Conservation (phyloP, 2,888 invertebrate genomes). For the Chrysolina oricalcia region DNA sequence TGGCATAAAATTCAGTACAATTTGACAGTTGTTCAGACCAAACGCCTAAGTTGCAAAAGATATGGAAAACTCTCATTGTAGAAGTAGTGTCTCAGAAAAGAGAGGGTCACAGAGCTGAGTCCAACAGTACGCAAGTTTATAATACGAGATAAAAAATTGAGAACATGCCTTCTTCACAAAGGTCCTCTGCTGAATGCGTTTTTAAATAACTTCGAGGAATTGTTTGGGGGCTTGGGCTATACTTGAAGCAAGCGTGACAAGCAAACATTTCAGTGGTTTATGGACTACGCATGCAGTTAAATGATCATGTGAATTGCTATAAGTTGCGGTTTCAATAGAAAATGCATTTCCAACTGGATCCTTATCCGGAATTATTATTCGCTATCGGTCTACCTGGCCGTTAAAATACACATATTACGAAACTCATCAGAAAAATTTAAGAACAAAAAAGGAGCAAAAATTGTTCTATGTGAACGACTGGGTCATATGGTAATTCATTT, state of each 20-base stretch:
- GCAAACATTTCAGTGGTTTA: not conserved
- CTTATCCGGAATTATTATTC: not conserved
- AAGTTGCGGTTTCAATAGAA: not conserved
- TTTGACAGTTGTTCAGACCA: too few species aligned
- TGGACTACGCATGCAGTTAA: slow-evolving; percentile 2
- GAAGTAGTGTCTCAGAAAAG: too few species aligned
- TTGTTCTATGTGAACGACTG: too few species aligned
- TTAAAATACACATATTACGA: too few species aligned
- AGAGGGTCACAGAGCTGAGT: too few species aligned
- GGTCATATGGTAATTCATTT: too few species aligned
- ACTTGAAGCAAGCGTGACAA: slow-evolving; percentile 8
- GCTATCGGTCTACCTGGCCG: too few species aligned
- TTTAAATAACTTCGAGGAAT: not conserved
- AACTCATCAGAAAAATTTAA: too few species aligned
- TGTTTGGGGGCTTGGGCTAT: not conserved
- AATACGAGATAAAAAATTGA: not conserved
- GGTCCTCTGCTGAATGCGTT: not conserved
- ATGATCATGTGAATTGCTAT: not conserved
- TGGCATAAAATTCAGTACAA: too few species aligned
- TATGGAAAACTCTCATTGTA: too few species aligned
- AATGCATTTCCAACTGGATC: not conserved
- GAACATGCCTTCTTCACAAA: not conserved
- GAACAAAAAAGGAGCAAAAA: too few species aligned
- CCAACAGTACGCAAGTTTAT: not conserved
- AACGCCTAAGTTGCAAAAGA: too few species aligned